Evolutionary conservation across 2,888 invertebrate genomes (phyloP).

Genomic region (Thysanoteuthis rhombus): DNA sequence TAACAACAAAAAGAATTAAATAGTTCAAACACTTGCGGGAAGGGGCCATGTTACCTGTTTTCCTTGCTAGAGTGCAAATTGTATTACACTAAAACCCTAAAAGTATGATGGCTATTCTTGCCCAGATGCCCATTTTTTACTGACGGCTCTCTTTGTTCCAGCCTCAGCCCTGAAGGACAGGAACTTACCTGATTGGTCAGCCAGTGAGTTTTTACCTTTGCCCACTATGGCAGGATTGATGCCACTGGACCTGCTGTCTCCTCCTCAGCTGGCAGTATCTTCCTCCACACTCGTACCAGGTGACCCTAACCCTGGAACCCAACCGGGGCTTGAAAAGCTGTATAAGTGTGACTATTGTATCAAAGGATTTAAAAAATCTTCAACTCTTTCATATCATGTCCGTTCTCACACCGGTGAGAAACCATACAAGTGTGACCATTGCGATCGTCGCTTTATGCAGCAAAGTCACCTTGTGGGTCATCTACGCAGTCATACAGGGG

Average conservation of each 20-base stretch:
- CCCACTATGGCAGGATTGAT: neutral
- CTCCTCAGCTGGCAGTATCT: neutral
- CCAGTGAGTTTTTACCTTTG: neutral
- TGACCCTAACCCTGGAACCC: conserved; percentile 12
- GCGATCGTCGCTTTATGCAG: neutral
- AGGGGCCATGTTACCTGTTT: too few relatives aligned
- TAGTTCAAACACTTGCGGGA: too few relatives aligned
- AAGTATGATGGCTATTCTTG: neutral
- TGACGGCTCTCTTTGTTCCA: conserved; percentile 12
- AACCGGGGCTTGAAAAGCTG: neutral
- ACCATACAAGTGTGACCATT: neutral
- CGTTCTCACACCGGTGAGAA: neutral
- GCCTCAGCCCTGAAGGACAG: neutral
- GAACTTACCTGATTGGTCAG: neutral
- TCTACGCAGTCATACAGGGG: neutral
- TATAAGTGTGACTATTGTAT: neutral
- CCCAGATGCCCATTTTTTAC: neutral
- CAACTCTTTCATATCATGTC: neutral
- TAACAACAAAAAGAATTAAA: too few relatives aligned
- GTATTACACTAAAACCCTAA: neutral
- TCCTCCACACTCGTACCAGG: neutral
- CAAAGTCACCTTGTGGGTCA: neutral
- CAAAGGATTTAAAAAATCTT: neutral
- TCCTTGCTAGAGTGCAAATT: neutral
- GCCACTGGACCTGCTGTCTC: neutral